These are phyloP conservation scores for Etia nguti DNA, from an alignment of 2,113 vertebrate genomes.

Conservation along the genomic window DNA sequence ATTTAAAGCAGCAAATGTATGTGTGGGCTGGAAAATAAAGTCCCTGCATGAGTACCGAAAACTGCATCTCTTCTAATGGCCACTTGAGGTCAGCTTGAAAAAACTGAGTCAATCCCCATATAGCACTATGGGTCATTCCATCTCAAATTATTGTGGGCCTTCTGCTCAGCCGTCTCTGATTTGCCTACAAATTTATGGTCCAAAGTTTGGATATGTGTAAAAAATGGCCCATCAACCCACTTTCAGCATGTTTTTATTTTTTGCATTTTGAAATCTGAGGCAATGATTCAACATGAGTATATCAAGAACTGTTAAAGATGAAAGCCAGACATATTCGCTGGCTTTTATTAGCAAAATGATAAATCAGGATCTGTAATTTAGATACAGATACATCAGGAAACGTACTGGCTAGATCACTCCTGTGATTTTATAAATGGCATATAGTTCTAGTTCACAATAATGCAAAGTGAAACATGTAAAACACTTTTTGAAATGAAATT, in stretches of 20 bases:
- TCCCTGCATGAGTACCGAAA: background rate
- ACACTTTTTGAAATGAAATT: background rate
- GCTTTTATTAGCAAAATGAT: background rate
- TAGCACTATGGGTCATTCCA: background rate
- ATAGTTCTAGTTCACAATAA: background rate
- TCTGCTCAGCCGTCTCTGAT: fast-evolving
- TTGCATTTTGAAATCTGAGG: background rate
- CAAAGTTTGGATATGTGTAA: background rate
- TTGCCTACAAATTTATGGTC: background rate
- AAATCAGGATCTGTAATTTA: too few species aligned
- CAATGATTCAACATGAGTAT: background rate
- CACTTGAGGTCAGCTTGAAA: background rate
- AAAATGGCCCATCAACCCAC: too few species aligned
- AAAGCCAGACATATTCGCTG: background rate
- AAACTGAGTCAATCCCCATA: fast-evolving
- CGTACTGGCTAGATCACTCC: background rate
- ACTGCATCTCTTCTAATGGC: background rate
- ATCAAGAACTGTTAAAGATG: background rate
- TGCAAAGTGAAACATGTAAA: background rate
- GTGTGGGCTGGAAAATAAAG: background rate
- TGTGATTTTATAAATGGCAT: background rate
- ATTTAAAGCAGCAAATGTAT: background rate
- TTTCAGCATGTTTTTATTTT: too few species aligned
- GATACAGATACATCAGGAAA: too few species aligned
- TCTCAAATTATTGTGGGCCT: background rate